Percentiles rank a stretch among this genome's conserved stretches.
phyloP scores from a whole-genome alignment of 2,888 invertebrate species.

The Eristalis pertinax region DNA sequence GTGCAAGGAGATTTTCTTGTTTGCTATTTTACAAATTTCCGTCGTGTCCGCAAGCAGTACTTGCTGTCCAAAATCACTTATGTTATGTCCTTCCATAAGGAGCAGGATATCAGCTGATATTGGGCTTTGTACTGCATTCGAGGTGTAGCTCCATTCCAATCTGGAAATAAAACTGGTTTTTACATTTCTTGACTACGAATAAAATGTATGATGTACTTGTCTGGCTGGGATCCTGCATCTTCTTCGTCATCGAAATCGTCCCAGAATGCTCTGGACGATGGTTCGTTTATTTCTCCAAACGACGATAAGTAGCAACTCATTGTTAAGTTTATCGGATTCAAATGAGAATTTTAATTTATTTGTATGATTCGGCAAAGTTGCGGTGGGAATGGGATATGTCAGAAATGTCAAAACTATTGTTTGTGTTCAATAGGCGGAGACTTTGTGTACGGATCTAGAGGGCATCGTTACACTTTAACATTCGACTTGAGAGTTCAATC shows the following conservation, averaged over 20 bases:
- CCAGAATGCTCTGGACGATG: slow-evolving; percentile 81
- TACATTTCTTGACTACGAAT: not conserved
- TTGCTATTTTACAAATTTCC: slow-evolving; percentile 75
- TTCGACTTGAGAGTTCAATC: not conserved
- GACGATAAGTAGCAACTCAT: slow-evolving; percentile 78
- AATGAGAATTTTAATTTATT: slow-evolving; percentile 9
- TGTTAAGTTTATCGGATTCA: slow-evolving; percentile 12
- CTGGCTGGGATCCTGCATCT: slow-evolving; percentile 74
- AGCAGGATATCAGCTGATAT: slow-evolving; percentile 75
- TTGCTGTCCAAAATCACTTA: slow-evolving; percentile 76
- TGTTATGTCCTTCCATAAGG: slow-evolving; percentile 77
- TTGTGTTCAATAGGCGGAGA: not conserved
- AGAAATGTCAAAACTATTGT: slow-evolving; percentile 30
- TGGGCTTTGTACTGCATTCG: slow-evolving; percentile 46
- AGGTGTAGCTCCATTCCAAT: slow-evolving; percentile 53
- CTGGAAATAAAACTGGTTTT: slow-evolving; percentile 2
- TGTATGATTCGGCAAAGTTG: slow-evolving; percentile 24
- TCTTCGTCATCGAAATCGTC: slow-evolving; percentile 79
- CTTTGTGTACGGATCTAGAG: not conserved
- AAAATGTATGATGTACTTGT: slow-evolving; percentile 71
- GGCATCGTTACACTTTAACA: not conserved
- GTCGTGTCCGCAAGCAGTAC: slow-evolving; percentile 73
- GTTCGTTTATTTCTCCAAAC: slow-evolving; percentile 80
- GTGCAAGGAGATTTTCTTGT: slow-evolving; percentile 60
- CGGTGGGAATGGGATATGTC: slow-evolving; percentile 1